Conservation (phyloP, 2,888 invertebrate genomes). For the Opisthograptis luteolata region DNA sequence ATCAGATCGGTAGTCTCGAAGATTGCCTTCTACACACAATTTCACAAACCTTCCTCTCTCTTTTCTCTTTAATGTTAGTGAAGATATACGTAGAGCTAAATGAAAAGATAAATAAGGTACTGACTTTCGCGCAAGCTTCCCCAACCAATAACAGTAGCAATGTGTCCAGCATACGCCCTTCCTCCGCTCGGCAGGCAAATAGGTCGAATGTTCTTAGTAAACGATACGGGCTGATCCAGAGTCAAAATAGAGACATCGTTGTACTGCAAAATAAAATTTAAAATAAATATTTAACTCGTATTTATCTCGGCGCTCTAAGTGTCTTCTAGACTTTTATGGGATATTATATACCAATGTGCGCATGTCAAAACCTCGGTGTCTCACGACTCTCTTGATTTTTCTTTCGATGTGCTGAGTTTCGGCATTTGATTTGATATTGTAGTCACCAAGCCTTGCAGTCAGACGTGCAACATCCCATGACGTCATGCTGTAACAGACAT, state of each 20-base stretch:
- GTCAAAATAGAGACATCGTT: constrained; percentile 94
- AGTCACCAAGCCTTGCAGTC: constrained; percentile 92
- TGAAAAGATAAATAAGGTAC: constrained; percentile 43
- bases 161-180: constrained; percentile 86
- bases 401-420: constrained; percentile 91
- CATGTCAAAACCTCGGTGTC: constrained; percentile 93
- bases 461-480: constrained; percentile 94
- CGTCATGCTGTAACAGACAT: constrained; percentile 87
- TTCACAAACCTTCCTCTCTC: too few relatives aligned
- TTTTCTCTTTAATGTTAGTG: too few relatives aligned
- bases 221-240: constrained; percentile 89
- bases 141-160: constrained; percentile 95
- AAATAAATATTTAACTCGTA: constrained; percentile 6
- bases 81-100: too few relatives aligned
- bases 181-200: constrained; percentile 89
- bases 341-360: constrained; percentile 92
- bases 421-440: constrained; percentile 90
- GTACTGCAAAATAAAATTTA: constrained; percentile 86
- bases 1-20: too few relatives aligned
- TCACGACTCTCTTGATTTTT: constrained; percentile 92
- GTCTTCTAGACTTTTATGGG: too few relatives aligned
- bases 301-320: too few relatives aligned
- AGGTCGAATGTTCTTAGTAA: constrained; percentile 88
- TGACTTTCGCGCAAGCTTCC: constrained; percentile 92
- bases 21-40: too few relatives aligned